phyloP scores from a whole-genome alignment of 2,113 vertebrate species.

The Aythya baeri region DNA sequence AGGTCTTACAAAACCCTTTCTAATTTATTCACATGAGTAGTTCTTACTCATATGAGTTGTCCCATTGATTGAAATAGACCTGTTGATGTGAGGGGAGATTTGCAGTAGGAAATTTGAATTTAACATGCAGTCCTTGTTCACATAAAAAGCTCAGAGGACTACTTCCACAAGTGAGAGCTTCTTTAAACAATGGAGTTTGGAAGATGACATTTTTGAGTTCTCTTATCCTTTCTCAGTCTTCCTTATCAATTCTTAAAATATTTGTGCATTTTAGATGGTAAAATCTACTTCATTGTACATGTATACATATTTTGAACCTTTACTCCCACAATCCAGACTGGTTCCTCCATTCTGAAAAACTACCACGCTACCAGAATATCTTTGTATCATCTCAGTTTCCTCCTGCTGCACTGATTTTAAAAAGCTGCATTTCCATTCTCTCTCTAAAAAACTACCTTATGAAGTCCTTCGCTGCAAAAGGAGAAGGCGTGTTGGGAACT shows the following conservation, averaged over 20 bases:
- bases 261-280: neutral
- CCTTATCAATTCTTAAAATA: neutral
- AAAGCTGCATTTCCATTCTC: neutral
- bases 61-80: neutral
- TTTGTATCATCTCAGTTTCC: neutral
- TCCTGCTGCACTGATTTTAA: neutral
- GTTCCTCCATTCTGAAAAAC: neutral
- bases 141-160: neutral
- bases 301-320: neutral
- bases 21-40: conserved; percentile 66
- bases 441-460: neutral
- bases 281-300: neutral
- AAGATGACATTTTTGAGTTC: neutral
- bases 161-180: neutral
- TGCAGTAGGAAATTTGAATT: neutral
- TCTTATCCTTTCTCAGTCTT: neutral
- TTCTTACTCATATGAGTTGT: conserved; percentile 24
- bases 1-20: conserved; percentile 23
- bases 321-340: neutral
- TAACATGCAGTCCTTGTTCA: neutral
- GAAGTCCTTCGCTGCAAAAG: neutral
- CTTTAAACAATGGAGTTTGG: neutral
- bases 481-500: neutral
- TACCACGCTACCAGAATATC: neutral
- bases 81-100: neutral